These are phyloP conservation scores for Colletes collaris DNA, from an alignment of 2,888 invertebrate species.

Conservation along the genomic window DNA sequence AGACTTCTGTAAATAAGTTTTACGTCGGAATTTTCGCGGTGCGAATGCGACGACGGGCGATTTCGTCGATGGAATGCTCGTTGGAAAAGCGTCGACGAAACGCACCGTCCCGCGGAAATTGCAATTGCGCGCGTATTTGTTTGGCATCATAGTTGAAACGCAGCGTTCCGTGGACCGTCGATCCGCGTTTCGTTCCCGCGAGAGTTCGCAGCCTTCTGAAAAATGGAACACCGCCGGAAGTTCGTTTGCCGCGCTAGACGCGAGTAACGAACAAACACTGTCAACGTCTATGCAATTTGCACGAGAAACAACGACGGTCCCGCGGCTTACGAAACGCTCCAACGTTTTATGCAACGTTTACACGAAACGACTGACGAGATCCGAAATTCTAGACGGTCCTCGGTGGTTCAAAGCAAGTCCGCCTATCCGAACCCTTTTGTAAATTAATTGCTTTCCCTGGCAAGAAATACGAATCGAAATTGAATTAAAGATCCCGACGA, in stretches of 20 bases:
- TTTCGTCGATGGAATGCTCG: too few relatives aligned
- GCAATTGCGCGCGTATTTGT: slow-evolving; percentile 30
- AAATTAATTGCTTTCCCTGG: too few relatives aligned
- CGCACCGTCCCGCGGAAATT: slow-evolving; percentile 38
- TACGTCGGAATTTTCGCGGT: too few relatives aligned
- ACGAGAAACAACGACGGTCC: neutral
- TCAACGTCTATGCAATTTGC: slow-evolving; percentile 1
- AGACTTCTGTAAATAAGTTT: too few relatives aligned
- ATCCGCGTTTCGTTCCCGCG: neutral
- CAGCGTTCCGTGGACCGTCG: neutral
- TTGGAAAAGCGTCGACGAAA: slow-evolving; percentile 13
- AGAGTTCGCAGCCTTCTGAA: neutral
- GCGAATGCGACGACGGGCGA: too few relatives aligned
- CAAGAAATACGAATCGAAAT: too few relatives aligned
- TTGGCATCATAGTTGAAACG: slow-evolving; percentile 4
- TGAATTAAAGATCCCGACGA: too few relatives aligned
- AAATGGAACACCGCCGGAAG: slow-evolving; percentile 8
- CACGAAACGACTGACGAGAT: neutral
- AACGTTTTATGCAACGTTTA: slow-evolving; percentile 18
- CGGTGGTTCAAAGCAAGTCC: too few relatives aligned
- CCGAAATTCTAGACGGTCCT: neutral
- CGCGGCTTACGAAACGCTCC: neutral
- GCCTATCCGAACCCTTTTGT: too few relatives aligned
- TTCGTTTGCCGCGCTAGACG: neutral
- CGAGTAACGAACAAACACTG: slow-evolving; percentile 4